Base-by-base conservation (phyloP, 2,888 invertebrate genomes). In the Pachydiplax longipennis region DNA sequence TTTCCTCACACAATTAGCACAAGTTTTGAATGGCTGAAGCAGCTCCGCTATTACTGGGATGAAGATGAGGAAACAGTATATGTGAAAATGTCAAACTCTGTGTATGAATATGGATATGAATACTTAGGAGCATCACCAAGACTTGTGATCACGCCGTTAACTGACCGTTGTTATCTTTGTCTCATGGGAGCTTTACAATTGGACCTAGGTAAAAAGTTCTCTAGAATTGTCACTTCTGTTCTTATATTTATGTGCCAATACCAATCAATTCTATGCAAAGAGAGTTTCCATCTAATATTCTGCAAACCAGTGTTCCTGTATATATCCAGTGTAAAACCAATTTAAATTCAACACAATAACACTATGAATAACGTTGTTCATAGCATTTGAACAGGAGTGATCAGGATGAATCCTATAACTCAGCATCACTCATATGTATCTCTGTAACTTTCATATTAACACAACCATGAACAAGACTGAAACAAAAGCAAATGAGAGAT, bases 1-100 rank as follows among this genome's bases (percentile, higher is more conserved):
- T 44, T 10, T 44, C 6, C 10, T 44, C 44, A 44, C 10, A 44
- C 6, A 93, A 93, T 18, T 93, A 97, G 97, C 73, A 94, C 94
- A 91, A 96, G 96, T 93, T 98, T 98, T 93, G 97, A 98, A 93
- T 99, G 98, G 98, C 94, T 97, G 91, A 98, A 98, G 94, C 97
- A 98, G 95, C 94, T 98, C 91, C 96, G 98, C 0, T 98, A 98
- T 93, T 98, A 98, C 93, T 98, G 98, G 98, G 95, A 97, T 90
- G 95, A 25, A 31, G 0, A 96, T 96, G 40, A 95, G 96, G 0
- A 98, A 98, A 92, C 96, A 97, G 92, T 97, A 97, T 93, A 95
- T 97, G 0, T 81, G 25, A 81, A 81, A 35, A 80, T 90, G 87
- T 87, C 87, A 37, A 87, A 37, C 61, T 90, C 81, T 15, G 25